These are phyloP conservation scores for Crenichthys baileyi DNA, from an alignment of 2,797 vertebrate species.

Conservation along the genomic window DNA sequence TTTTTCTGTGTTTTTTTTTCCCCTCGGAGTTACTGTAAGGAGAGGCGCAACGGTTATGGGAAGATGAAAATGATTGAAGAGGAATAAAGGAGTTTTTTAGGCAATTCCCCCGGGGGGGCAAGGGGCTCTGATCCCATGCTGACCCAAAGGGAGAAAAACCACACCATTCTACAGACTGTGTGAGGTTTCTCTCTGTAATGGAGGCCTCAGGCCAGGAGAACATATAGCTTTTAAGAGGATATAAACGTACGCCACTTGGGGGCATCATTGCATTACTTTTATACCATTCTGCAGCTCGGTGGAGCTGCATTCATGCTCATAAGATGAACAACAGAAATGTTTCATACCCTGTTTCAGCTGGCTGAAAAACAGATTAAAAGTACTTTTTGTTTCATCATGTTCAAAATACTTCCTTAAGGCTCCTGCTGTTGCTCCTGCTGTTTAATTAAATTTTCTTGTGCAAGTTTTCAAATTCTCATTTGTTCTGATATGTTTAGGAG, in stretches of 20 bases:
- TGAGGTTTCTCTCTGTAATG: background rate
- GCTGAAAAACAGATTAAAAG: background rate
- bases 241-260: constrained; percentile 59
- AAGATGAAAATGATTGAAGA: constrained; percentile 54
- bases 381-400: background rate
- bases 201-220: background rate
- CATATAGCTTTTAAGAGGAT: background rate
- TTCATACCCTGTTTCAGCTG: constrained; percentile 9
- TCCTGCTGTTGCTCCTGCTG: constrained; percentile 19
- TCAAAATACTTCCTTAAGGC: background rate
- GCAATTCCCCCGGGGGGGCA: too few relatives aligned
- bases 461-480: background rate
- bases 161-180: background rate
- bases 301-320: background rate
- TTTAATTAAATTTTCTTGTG: background rate
- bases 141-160: constrained; percentile 22
- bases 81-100: background rate
- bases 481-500: background rate
- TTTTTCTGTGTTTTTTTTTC: constrained; percentile 14
- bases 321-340: background rate
- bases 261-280: constrained; percentile 44
- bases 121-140: background rate
- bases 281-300: background rate
- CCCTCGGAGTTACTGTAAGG: constrained; percentile 86
- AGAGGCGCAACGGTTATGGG: constrained; percentile 88